These are phyloP conservation scores for Drosophila virilis DNA, from an alignment of 1,140 invertebrate genomes.

Conservation along the genomic window DNA sequence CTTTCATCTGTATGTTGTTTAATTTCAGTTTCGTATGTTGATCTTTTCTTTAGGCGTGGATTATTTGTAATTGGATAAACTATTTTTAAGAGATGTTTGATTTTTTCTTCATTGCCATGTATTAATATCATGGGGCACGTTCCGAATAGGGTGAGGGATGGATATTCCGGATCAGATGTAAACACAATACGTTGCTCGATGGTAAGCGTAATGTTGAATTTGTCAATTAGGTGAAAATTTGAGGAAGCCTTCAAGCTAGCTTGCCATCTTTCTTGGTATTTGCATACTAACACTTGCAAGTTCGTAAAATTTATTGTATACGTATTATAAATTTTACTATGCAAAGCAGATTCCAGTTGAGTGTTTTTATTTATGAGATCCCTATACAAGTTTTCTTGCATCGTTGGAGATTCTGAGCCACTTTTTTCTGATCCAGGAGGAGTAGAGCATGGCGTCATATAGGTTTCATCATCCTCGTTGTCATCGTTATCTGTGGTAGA, in stretches of 20 bases:
- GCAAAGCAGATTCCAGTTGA: constrained; percentile 88
- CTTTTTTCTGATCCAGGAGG: constrained; percentile 92
- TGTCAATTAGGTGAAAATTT: constrained; percentile 93
- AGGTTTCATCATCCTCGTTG: constrained; percentile 87
- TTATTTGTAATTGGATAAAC: constrained; percentile 83
- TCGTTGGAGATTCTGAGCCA: constrained; percentile 84
- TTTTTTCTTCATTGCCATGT: constrained; percentile 95
- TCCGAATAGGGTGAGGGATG: constrained; percentile 92
- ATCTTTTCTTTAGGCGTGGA: constrained; percentile 73
- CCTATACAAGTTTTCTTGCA: constrained; percentile 39
- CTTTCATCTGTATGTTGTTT: constrained; percentile 37
- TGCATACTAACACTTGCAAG: constrained; percentile 94
- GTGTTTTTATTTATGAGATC: constrained; percentile 68
- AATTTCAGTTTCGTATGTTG: constrained; percentile 76
- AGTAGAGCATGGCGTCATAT: constrained; percentile 96
- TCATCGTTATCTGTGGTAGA: constrained; percentile 17
- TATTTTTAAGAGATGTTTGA: constrained; percentile 87
- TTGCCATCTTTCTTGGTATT: constrained; percentile 94
- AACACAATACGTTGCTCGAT: constrained; percentile 92
- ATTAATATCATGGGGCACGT: constrained; percentile 94
- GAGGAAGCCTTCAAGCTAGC: constrained; percentile 93
- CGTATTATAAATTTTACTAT: constrained; percentile 92
- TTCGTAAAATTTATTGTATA: constrained; percentile 94
- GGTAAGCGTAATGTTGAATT: constrained; percentile 95
- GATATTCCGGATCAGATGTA: constrained; percentile 93